Percentiles rank a stretch among this genome's conserved stretches.
Conservation (phyloP, 2,113 vertebrate genomes). For the Pluvialis apricaria region DNA sequence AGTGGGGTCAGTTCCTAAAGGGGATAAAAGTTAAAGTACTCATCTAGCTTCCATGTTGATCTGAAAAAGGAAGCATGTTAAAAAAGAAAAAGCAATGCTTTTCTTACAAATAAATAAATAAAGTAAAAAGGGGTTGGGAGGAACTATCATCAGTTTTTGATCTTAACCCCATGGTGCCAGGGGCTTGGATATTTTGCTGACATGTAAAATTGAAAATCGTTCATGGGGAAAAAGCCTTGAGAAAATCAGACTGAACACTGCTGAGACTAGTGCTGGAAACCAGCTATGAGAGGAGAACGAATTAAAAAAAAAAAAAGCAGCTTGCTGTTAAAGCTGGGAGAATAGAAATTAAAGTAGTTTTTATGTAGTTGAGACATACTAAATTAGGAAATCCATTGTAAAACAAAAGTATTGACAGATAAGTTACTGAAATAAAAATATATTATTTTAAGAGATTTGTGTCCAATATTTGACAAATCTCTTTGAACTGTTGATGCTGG, state of each 20-base stretch:
- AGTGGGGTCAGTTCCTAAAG: not conserved
- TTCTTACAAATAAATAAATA: not conserved
- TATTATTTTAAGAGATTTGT: not conserved
- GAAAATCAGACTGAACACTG: not conserved
- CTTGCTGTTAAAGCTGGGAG: not conserved
- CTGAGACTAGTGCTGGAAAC: not conserved
- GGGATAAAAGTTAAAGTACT: not conserved
- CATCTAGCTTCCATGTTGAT: not conserved
- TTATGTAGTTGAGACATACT: not conserved
- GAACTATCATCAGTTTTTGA: not conserved
- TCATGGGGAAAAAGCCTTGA: not conserved
- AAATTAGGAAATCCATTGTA: not conserved
- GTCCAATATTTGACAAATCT: not conserved
- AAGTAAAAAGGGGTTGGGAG: not conserved
- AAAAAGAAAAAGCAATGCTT: not conserved
- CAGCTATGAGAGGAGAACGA: not conserved
- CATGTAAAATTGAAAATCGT: not conserved
- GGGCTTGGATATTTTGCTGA: not conserved
- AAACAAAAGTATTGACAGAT: not conserved
- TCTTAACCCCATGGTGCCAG: not conserved
- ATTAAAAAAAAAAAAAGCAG: not conserved
- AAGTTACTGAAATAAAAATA: not conserved
- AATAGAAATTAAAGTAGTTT: not conserved
- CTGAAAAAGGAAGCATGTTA: not conserved
- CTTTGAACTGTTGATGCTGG: not conserved